phyloP scores from a whole-genome alignment of 92 coral and sea anemone species.

The Epizoanthus scotinus region DNA sequence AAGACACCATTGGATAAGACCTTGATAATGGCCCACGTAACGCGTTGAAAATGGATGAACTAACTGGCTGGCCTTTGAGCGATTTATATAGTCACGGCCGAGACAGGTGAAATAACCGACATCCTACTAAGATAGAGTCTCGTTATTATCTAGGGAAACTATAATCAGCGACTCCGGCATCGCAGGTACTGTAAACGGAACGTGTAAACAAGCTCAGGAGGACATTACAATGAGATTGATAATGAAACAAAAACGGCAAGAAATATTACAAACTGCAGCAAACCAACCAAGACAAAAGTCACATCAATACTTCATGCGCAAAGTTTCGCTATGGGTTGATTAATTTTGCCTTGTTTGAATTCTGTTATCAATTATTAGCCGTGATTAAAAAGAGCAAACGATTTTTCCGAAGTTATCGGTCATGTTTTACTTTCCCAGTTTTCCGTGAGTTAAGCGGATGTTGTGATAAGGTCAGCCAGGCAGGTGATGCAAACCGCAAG shows the following conservation, averaged over 20 bases:
- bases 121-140: background rate
- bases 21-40: conserved; percentile 11
- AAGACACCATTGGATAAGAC: background rate
- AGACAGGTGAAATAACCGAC: background rate
- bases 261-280: background rate
- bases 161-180: conserved; percentile 4
- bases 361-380: background rate
- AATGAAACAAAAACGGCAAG: background rate
- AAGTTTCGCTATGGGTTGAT: background rate
- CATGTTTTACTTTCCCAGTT: background rate
- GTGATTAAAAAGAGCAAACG: conserved; percentile 27
- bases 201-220: background rate
- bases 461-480: background rate
- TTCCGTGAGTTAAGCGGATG: conserved; percentile 42
- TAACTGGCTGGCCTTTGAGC: conserved; percentile 1
- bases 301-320: background rate
- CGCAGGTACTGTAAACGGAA: background rate
- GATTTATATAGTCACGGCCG: background rate
- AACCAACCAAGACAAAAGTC: background rate
- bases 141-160: conserved; percentile 16
- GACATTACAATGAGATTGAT: background rate
- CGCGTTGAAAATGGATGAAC: background rate
- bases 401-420: background rate
- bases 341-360: conserved; percentile 14
- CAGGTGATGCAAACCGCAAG: conserved; percentile 11